Evolutionary conservation across 2,113 vertebrate genomes (phyloP).

Genomic region (Tragelaphus buxtoni): DNA sequence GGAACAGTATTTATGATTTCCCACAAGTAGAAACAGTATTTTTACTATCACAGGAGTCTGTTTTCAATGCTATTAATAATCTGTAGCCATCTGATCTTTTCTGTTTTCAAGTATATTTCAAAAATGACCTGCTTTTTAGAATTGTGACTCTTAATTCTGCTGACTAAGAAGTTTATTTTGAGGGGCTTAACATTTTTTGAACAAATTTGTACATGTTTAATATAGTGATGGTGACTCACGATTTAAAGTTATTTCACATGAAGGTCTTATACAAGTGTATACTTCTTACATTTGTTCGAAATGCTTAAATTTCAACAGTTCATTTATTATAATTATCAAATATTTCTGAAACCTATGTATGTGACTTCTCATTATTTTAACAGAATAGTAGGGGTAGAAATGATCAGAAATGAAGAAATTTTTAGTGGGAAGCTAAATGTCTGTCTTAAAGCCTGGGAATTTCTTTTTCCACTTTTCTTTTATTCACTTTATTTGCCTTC

Average conservation of each 20-base stretch:
- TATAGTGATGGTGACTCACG: neutral
- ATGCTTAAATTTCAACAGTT: neutral
- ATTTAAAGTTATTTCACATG: neutral
- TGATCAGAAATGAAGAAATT: neutral
- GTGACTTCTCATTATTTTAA: neutral
- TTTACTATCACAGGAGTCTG: neutral
- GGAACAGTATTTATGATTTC: neutral
- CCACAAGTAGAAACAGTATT: neutral
- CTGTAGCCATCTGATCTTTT: neutral
- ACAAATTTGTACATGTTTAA: neutral
- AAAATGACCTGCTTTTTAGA: neutral
- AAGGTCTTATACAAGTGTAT: neutral
- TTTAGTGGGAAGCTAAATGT: neutral
- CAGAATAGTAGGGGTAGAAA: neutral
- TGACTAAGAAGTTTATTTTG: neutral
- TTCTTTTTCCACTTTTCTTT: neutral
- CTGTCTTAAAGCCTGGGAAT: neutral
- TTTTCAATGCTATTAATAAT: neutral
- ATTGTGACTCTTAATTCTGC: neutral
- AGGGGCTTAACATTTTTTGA: neutral
- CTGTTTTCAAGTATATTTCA: slow-evolving; percentile 21
- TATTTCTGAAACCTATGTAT: neutral
- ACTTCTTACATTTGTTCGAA: neutral
- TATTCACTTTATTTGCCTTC: neutral
- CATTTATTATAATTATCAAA: neutral